Percentiles rank a stretch among this genome's conserved stretches.
These are phyloP conservation scores for Tyria jacobaeae DNA, from an alignment of 2,888 invertebrate species.

Conservation along the genomic window DNA sequence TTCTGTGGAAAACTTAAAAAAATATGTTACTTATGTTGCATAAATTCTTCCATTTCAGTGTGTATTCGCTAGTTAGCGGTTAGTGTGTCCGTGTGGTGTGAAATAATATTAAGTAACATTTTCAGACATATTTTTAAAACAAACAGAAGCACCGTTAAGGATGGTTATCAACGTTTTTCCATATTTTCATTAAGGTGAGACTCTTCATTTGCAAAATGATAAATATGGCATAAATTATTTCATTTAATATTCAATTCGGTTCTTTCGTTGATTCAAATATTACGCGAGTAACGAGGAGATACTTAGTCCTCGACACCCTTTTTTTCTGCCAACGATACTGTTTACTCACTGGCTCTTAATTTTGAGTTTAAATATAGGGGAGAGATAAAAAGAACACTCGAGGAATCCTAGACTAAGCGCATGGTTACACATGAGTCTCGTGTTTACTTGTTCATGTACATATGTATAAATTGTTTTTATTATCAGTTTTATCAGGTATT, in stretches of 20 bases:
- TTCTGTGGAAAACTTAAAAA: too few relatives aligned
- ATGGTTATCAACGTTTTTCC: slow-evolving; percentile 65
- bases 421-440: slow-evolving; percentile 64
- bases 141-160: slow-evolving; percentile 49
- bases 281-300: slow-evolving; percentile 72
- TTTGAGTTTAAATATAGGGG: slow-evolving; percentile 83
- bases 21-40: too few relatives aligned
- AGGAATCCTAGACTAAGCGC: slow-evolving; percentile 70
- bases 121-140: slow-evolving; percentile 32
- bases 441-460: slow-evolving; percentile 7
- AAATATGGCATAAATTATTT: slow-evolving; percentile 88
- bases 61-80: too few relatives aligned
- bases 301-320: slow-evolving; percentile 81
- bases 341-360: slow-evolving; percentile 82
- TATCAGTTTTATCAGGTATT: too few relatives aligned
- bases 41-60: too few relatives aligned
- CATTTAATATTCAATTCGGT: slow-evolving; percentile 87
- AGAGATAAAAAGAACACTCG: slow-evolving; percentile 75
- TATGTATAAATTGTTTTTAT: too few relatives aligned
- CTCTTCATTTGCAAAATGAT: slow-evolving; percentile 86
- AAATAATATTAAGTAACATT: too few relatives aligned
- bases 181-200: slow-evolving; percentile 83
- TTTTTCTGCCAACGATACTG: slow-evolving; percentile 77
- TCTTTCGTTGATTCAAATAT: slow-evolving; percentile 78
- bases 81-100: too few relatives aligned